phyloP scores from a whole-genome alignment of 2,888 invertebrate genomes.

The Ryuthela nishihirai region DNA sequence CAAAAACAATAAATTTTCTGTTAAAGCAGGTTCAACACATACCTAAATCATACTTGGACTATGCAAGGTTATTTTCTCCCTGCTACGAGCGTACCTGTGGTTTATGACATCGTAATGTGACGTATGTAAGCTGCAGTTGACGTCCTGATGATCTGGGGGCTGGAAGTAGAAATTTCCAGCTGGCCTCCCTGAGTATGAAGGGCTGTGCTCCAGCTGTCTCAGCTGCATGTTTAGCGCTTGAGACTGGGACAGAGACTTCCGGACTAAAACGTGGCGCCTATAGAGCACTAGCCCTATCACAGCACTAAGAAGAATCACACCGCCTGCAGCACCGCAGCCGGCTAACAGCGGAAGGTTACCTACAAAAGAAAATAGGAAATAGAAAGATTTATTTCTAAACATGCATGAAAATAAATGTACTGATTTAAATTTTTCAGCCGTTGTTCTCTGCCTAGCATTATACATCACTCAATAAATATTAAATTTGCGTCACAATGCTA shows the following conservation, averaged over 20 bases:
- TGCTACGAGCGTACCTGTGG: no score
- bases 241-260: slow-evolving; percentile 31
- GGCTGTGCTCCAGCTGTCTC: slow-evolving; percentile 43
- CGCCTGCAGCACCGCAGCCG: slow-evolving; percentile 38
- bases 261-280: slow-evolving; percentile 18
- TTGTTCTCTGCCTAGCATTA: no score
- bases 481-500: no score
- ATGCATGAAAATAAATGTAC: no score
- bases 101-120: slow-evolving; percentile 24
- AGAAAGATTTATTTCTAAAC: neutral
- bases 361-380: neutral
- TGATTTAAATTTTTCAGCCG: no score
- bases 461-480: no score
- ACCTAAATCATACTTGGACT: no score
- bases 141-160: neutral
- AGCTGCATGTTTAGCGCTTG: slow-evolving; percentile 41
- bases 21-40: no score
- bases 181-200: slow-evolving; percentile 40
- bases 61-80: no score
- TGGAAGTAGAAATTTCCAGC: slow-evolving; percentile 13
- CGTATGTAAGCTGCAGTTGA: slow-evolving; percentile 15
- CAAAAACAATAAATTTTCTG: no score
- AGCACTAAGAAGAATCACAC: slow-evolving; percentile 23
- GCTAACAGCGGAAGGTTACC: slow-evolving; percentile 38
- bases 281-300: slow-evolving; percentile 30